Evolutionary conservation across 1,140 invertebrate genomes (phyloP).

Genomic region (Nebria ingens): DNA sequence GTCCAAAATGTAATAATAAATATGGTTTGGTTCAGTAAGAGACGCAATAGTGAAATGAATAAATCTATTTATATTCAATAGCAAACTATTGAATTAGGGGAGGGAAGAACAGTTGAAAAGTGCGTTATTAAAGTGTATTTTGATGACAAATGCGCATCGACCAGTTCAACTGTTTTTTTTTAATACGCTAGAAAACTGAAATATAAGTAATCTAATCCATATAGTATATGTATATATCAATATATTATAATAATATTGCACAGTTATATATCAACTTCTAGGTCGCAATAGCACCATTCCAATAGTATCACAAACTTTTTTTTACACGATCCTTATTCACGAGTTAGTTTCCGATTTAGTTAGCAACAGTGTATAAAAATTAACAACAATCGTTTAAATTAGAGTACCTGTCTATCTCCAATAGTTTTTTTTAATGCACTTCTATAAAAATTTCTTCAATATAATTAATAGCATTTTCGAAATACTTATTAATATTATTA

Average conservation of each 20-base stretch:
- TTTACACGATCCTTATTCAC: conserved; percentile 6
- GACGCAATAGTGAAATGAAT: too few relatives aligned
- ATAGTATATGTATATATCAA: neutral
- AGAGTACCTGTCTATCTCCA: neutral
- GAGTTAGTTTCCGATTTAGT: neutral
- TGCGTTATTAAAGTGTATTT: too few relatives aligned
- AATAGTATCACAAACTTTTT: conserved; percentile 30
- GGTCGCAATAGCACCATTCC: conserved; percentile 32
- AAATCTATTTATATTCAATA: too few relatives aligned
- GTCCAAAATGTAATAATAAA: too few relatives aligned
- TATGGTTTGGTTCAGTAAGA: too few relatives aligned
- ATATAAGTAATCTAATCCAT: neutral
- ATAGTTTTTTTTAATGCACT: neutral
- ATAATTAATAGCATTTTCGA: neutral
- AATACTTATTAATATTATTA: neutral
- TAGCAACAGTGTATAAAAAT: conserved; percentile 7
- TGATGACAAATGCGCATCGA: too few relatives aligned
- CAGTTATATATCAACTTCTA: conserved; percentile 21
- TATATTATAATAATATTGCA: conserved; percentile 24
- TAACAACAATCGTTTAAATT: neutral
- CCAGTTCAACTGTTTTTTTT: too few relatives aligned
- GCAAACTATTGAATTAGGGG: too few relatives aligned
- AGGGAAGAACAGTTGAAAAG: too few relatives aligned
- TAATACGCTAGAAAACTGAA: too few relatives aligned
- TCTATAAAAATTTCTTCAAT: conserved; percentile 2